A percentile compares a stretch with the other conserved stretches of the same genome.
These are phyloP conservation scores for Philypnodon macrostomus DNA, from an alignment of 2,797 vertebrate species.

Conservation along the genomic window DNA sequence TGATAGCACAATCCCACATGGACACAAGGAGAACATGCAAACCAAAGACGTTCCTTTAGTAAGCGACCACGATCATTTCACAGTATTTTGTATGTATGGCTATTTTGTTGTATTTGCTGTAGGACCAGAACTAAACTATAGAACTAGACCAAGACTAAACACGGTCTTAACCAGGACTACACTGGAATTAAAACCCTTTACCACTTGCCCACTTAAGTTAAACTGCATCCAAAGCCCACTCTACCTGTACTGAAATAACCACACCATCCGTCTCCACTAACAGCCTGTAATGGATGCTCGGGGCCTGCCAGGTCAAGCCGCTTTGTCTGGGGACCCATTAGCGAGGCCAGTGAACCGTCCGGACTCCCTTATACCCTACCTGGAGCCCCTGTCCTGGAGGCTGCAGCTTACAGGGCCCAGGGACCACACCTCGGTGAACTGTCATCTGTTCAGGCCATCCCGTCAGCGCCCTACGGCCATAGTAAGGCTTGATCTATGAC, in stretches of 20 bases:
- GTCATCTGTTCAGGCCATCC: slow-evolving; percentile 72
- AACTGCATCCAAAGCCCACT: slow-evolving; percentile 13
- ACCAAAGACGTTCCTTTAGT: no score
- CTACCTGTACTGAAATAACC: slow-evolving; percentile 34
- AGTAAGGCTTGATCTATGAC: slow-evolving; percentile 71
- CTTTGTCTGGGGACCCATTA: slow-evolving; percentile 76
- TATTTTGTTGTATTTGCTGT: no score
- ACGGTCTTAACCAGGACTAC: no score
- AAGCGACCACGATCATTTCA: no score
- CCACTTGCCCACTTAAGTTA: not conserved
- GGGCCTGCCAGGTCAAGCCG: slow-evolving; percentile 66
- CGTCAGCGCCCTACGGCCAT: slow-evolving; percentile 44
- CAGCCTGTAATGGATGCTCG: slow-evolving; percentile 70
- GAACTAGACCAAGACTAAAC: no score
- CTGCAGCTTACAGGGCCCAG: slow-evolving; percentile 45
- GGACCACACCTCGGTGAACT: slow-evolving; percentile 64
- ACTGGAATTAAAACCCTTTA: no score
- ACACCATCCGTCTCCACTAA: slow-evolving; percentile 43
- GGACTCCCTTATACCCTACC: slow-evolving; percentile 25
- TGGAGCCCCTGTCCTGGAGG: slow-evolving; percentile 53
- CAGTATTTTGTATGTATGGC: no score
- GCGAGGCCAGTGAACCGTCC: slow-evolving; percentile 46
- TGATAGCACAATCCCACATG: no score
- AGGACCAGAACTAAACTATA: no score
- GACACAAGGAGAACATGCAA: no score